Evolutionary conservation across 2,113 vertebrate species (phyloP), one percentile per base, ranked within the genome.

Genomic region (Tyrannus savana): DNA sequence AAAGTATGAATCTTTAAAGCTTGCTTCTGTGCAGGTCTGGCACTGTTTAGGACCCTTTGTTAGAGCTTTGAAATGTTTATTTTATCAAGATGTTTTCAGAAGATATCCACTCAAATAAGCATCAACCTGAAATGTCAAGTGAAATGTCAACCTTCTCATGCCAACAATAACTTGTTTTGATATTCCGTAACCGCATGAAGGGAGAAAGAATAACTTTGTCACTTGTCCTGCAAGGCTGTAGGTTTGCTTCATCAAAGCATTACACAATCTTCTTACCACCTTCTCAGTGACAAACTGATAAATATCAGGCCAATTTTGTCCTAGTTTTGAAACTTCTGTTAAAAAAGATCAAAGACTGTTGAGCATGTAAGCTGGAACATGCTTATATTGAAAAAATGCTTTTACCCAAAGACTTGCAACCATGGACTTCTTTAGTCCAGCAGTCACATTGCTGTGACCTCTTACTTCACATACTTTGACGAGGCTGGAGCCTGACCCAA

Each of bases 61-160:
- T 84, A 82, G n/a, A 37, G 16, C 56, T 87, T 41, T 52, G 60
- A 87, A 95, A 58, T 4, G 14, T 31, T 74, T 41, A 30, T 73
- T 90, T 86, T 64, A 50, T 77, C 35, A 13, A 64, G 31, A 9
- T 86, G 16, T 92, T 92, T 84, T 89, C 52, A 72, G 35, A 85
- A 77, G 71, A 58, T 77, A 59, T 0, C 50, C 8, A 14, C 33
- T 86, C 52, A 60, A 56, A 72, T 68, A 84, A 87, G 55, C n/a
- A 50, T 86, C 46, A 73, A 14, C 52, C 50, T 86, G 60, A 95
- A 93, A 90, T 94, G 56, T 84, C 59, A 93, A 89, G 42, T 78
- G 23, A 92, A 89, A 76, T 89, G 33, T 24, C 64, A 80, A 17
- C 39, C 24, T 76, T 63, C n/a, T 84, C n/a, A 53, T 78, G 55